A percentile compares a stretch with the other conserved stretches of the same genome.
phyloP scores from a whole-genome alignment of 2,888 invertebrate genomes.

The Anarsia innoxiella region DNA sequence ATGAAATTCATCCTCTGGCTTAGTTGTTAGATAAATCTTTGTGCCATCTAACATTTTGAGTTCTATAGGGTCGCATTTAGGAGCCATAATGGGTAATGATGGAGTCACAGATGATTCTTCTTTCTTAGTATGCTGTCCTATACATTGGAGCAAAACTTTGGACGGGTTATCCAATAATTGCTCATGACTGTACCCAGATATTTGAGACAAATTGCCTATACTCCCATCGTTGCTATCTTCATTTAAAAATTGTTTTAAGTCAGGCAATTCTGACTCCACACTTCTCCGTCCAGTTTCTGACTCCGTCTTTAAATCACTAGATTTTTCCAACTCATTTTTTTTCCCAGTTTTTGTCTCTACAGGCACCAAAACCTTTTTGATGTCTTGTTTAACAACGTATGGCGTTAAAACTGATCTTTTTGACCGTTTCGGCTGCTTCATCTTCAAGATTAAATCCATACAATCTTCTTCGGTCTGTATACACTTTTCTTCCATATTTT shows the following conservation, averaged over 20 bases:
- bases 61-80: slow-evolving; percentile 20
- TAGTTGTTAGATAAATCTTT: slow-evolving; percentile 22
- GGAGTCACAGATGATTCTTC: too few species aligned
- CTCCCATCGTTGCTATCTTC: slow-evolving; percentile 40
- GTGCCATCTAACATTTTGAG: slow-evolving; percentile 26
- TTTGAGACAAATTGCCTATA: slow-evolving; percentile 28
- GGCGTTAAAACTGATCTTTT: slow-evolving; percentile 29
- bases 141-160: neutral
- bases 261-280: slow-evolving; percentile 13
- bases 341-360: too few species aligned
- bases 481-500: neutral
- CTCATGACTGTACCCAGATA: slow-evolving; percentile 13
- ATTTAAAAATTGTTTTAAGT: slow-evolving; percentile 20
- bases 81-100: too few species aligned
- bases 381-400: slow-evolving; percentile 37
- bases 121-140: too few species aligned
- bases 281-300: neutral
- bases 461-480: slow-evolving; percentile 29
- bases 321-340: too few species aligned
- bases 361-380: slow-evolving; percentile 4
- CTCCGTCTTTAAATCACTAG: neutral
- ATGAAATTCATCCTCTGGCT: slow-evolving; percentile 37
- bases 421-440: slow-evolving; percentile 20
- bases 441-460: slow-evolving; percentile 18
- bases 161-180: slow-evolving; percentile 22